phyloP scores from a whole-genome alignment of 23 tunicate genomes.

The Phallusia fumigata region DNA sequence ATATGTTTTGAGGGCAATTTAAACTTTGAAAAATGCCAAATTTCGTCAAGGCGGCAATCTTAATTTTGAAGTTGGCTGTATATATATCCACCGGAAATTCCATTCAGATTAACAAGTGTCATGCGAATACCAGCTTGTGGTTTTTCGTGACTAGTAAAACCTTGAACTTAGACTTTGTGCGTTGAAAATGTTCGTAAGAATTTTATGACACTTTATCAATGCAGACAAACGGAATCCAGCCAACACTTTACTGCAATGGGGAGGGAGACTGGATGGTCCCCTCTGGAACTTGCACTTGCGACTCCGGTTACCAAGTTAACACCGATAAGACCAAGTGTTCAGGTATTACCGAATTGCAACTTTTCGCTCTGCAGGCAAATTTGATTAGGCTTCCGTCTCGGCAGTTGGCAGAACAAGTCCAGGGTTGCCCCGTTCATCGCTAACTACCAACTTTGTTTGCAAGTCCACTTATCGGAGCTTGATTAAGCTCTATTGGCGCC shows the following conservation, averaged over 20 bases:
- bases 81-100: too few species aligned
- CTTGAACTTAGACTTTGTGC: too few species aligned
- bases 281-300: conserved; percentile 71
- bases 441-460: background rate
- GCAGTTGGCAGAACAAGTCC: background rate
- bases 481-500: background rate
- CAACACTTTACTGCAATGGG: conserved; percentile 84
- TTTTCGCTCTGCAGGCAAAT: background rate
- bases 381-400: background rate
- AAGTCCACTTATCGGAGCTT: background rate
- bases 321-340: conserved; percentile 46
- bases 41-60: too few species aligned
- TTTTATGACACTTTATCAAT: background rate
- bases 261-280: conserved; percentile 89
- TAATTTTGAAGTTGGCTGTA: too few species aligned
- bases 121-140: too few species aligned
- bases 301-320: conserved; percentile 72
- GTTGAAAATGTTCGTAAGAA: background rate
- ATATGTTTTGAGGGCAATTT: too few species aligned
- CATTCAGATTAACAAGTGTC: too few species aligned
- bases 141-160: too few species aligned
- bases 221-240: conserved; percentile 21
- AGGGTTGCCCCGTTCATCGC: background rate
- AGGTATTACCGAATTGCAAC: conserved; percentile 42
- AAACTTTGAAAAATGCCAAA: too few species aligned